A percentile compares a stretch with the other conserved stretches of the same genome.
Evolutionary conservation across 2,113 vertebrate genomes (phyloP).

Genomic region (Neodon shergylaensis): DNA sequence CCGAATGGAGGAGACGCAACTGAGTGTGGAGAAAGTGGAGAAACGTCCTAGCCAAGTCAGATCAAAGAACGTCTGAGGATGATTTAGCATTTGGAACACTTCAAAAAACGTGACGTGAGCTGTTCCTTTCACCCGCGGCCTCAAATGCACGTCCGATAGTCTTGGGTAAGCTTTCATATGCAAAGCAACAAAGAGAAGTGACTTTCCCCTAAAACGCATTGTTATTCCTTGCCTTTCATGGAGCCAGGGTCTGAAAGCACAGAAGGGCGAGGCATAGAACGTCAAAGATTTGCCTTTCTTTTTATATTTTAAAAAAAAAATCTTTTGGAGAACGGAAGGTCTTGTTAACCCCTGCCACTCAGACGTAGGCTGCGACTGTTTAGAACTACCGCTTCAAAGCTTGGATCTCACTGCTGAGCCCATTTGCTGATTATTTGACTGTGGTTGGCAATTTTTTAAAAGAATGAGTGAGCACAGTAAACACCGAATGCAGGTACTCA

Average conservation of each 20-base stretch:
- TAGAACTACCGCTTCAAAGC: neutral
- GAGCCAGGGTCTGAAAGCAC: neutral
- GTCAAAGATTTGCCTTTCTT: neutral
- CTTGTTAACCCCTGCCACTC: constrained; percentile 11
- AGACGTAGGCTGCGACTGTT: neutral
- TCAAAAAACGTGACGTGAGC: constrained; percentile 33
- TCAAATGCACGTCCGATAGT: neutral
- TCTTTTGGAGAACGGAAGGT: neutral
- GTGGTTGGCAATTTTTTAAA: constrained; percentile 31
- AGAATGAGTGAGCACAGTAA: neutral
- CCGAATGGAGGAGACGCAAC: constrained; percentile 10
- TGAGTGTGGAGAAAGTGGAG: constrained; percentile 2
- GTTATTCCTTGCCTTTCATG: constrained; percentile 48
- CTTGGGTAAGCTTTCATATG: constrained; percentile 56
- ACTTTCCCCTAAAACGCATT: neutral
- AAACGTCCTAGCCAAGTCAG: constrained; percentile 26
- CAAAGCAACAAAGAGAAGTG: constrained; percentile 41
- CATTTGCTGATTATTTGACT: neutral
- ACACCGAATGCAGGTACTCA: neutral
- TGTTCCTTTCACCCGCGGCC: neutral
- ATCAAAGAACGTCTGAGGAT: constrained; percentile 67
- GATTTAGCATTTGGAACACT: constrained; percentile 25
- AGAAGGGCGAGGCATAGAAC: neutral
- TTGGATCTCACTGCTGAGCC: neutral
- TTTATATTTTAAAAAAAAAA: neutral